phyloP scores from a whole-genome alignment of 2,113 vertebrate species.

The Mobula birostris region DNA sequence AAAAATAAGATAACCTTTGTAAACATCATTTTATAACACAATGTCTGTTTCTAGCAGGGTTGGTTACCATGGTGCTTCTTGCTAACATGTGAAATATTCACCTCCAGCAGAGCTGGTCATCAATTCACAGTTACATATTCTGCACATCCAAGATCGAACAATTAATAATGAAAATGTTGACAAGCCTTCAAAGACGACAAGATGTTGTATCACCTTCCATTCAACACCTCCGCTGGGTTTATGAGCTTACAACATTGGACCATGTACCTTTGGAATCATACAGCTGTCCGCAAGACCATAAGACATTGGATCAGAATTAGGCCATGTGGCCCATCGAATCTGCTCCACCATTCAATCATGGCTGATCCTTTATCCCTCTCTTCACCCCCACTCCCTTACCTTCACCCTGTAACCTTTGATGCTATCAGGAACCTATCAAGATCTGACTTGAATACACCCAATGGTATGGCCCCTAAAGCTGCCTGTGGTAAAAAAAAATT shows the following conservation, averaged over 20 bases:
- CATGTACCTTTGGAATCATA: too few species aligned
- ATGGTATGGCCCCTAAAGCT: too few species aligned
- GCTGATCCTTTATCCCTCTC: too few species aligned
- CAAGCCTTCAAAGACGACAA: neutral
- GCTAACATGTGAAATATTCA: neutral
- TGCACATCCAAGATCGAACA: neutral
- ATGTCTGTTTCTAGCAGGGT: neutral
- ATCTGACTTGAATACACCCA: too few species aligned
- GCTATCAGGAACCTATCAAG: too few species aligned
- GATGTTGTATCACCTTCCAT: neutral
- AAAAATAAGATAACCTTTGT: neutral
- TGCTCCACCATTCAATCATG: too few species aligned
- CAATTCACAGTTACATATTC: neutral
- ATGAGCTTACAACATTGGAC: neutral
- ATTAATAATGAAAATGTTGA: neutral
- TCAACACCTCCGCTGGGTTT: neutral
- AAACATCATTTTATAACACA: neutral
- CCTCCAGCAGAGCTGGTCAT: neutral
- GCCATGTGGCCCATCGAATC: too few species aligned
- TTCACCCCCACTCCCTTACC: too few species aligned
- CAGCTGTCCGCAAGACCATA: too few species aligned
- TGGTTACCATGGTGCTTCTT: neutral
- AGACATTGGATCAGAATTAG: too few species aligned
- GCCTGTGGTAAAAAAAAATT: too few species aligned
- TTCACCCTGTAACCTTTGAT: too few species aligned